Base-by-base conservation (phyloP, 2,113 vertebrate species). In the Malurus alboscapulatus region DNA sequence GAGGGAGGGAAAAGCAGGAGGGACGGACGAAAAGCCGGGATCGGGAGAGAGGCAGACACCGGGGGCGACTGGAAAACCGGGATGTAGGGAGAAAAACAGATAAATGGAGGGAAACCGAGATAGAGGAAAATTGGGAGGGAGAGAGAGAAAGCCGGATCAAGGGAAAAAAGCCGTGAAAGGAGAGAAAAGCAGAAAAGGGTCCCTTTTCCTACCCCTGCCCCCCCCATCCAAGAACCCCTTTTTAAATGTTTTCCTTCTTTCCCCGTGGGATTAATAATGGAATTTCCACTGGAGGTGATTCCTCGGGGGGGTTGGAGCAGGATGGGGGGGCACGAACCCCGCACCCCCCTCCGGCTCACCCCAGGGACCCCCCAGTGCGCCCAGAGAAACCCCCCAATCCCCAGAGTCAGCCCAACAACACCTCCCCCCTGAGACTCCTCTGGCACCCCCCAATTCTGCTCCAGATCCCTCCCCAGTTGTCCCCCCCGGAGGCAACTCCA, bases 401-500 rank as follows among this genome's bases (percentile, higher is more conserved):
- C 27, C 55, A 24, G 12, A 27, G 14, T 15, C 44, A 38, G 21
- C 21, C 44, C 44, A 24, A 5, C 32, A 12, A 48, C 17, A 48
- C 18, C 27, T 14, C 18, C 44, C 25, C 53, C 54, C 4, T n/a
- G 14, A n/a, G 17, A 40, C 36, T n/a, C 14, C 47, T 40, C 29
- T 17, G 29, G 74, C 32, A 26, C 1, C 38, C 17, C 6, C 10
- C 45, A 8, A 18, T 15, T 8, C 12, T 20, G 11, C 18, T 12
- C 29, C 15, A 10, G 14, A 6, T 6, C 30, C 25, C 13, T 27
- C n/a, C 47, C 45, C 36, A 21, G 17, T 17, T n/a, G 36, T 7
- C 14, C 24, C 17, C 14, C 36, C 30, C 4, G 7, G 48, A 65
- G 25, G 15, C 1, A 3, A 66, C 77, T 34, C 21, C 0, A 5